Evolutionary conservation across 2,888 invertebrate genomes (phyloP).

Genomic region (Acronicta alni): DNA sequence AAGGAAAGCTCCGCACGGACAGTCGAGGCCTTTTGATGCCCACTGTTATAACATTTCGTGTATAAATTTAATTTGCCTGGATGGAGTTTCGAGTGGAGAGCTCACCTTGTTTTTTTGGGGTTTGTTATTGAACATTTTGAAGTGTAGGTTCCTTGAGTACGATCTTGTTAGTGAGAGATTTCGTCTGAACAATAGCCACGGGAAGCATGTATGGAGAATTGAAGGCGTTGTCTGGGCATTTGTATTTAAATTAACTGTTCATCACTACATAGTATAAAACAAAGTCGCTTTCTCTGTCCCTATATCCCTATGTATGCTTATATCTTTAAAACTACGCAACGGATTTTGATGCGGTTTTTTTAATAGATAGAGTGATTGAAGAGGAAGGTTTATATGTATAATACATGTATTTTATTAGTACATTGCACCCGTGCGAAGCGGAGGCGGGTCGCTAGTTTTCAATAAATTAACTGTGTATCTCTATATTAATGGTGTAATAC

Average conservation of each 20-base stretch:
- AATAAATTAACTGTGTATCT: too few relatives aligned
- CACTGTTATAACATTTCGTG: constrained; percentile 86
- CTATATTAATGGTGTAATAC: too few relatives aligned
- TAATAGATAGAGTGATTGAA: too few relatives aligned
- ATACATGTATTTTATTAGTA: too few relatives aligned
- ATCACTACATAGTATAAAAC: not conserved
- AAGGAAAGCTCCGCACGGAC: constrained; percentile 87
- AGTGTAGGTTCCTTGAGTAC: constrained; percentile 67
- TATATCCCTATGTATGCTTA: too few relatives aligned
- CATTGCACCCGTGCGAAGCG: too few relatives aligned
- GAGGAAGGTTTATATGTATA: too few relatives aligned
- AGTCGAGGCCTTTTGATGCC: constrained; percentile 88
- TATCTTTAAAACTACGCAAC: too few relatives aligned
- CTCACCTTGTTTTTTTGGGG: constrained; percentile 72
- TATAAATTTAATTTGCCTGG: constrained; percentile 87
- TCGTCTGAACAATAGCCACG: constrained; percentile 43
- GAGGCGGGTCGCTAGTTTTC: too few relatives aligned
- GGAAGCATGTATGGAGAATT: constrained; percentile 22
- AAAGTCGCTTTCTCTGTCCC: too few relatives aligned
- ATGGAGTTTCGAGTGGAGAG: constrained; percentile 82
- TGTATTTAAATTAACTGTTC: constrained; percentile 1
- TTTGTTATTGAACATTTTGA: constrained; percentile 75
- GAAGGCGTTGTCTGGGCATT: constrained; percentile 9
- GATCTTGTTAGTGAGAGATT: constrained; percentile 59
- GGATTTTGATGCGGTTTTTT: too few relatives aligned